Evolutionary conservation across 1,140 invertebrate species (phyloP), one percentile per base, ranked within the genome.

Genomic region (Solenopsis fugax): DNA sequence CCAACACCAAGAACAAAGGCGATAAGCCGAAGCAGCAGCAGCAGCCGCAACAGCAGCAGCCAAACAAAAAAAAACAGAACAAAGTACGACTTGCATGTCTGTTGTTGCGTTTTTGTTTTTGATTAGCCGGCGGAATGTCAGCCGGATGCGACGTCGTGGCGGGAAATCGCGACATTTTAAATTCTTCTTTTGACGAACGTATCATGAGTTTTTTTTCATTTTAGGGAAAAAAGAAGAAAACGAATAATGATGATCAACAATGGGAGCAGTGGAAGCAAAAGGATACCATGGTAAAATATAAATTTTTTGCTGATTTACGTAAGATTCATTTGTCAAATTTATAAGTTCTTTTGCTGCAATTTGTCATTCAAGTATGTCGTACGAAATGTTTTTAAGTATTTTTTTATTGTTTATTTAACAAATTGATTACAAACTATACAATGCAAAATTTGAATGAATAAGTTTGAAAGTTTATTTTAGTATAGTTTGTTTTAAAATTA

Each of bases 251-350:
- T 10, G 92, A 90, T 67, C 94, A 95, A 50, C 95, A 96, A 67
- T 96, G 95, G 95, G 95, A 96, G 91, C 95, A 96, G 81, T 96
- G 96, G 95, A 96, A 96, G 67, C 89, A 93, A 86, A 94, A 95
- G 84, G 95, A 96, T 90, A 93, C 92, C 2, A 94, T 95, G 93
- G 93, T 95, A 91, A 91, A 73, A 41, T 85, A 64, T 85, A 16
- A 37, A 87, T 62, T 56, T 48, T 71, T 21, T 16, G 71, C 16
- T 4, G 7, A 13, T 60, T 58, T 76, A 9, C 75, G 12, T 60
- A 45, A 76, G 37, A 13, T 86, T 86, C 58, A 48, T 48, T 69
- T 89, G 24, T 64, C 50, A 52, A 29, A 41, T 34, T 34, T 41
- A 7, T 0, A 41, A 21, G 48, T 62, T 77, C 62, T 37, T 9